These are phyloP conservation scores for Vulpes lagopus DNA, from an alignment of 2,113 vertebrate species.

Conservation along the genomic window DNA sequence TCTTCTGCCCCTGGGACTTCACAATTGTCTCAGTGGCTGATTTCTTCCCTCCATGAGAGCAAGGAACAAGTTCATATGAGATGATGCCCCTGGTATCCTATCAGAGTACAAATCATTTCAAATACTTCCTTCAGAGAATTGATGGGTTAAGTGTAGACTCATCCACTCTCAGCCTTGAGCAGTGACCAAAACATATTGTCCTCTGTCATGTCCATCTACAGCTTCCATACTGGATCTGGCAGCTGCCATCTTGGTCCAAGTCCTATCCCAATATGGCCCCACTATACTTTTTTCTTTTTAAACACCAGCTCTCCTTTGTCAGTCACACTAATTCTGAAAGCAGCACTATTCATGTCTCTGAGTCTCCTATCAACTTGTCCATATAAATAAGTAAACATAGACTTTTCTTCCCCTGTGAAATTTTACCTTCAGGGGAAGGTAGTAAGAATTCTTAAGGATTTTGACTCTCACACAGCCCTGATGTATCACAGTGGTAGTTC, in stretches of 20 bases:
- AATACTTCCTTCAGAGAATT: not conserved
- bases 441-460: not conserved
- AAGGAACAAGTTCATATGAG: not conserved
- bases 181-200: not conserved
- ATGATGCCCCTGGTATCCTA: not conserved
- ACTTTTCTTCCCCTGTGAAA: slow-evolving; percentile 7
- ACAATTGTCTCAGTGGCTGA: not conserved
- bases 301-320: not conserved
- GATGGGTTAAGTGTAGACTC: not conserved
- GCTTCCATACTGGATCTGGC: not conserved
- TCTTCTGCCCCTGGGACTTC: not conserved
- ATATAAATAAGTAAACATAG: slow-evolving; percentile 9
- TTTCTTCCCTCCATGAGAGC: not conserved
- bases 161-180: not conserved
- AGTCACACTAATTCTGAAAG: not conserved
- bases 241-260: not conserved
- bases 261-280: not conserved
- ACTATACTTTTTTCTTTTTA: not conserved
- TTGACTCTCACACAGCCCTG: not conserved
- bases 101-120: not conserved
- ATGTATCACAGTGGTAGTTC: not conserved
- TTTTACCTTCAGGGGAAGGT: not conserved
- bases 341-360: not conserved
- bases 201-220: not conserved
- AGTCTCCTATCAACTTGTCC: not conserved